Conservation (phyloP, 2,113 vertebrate species). For the Tautogolabrus adspersus region DNA sequence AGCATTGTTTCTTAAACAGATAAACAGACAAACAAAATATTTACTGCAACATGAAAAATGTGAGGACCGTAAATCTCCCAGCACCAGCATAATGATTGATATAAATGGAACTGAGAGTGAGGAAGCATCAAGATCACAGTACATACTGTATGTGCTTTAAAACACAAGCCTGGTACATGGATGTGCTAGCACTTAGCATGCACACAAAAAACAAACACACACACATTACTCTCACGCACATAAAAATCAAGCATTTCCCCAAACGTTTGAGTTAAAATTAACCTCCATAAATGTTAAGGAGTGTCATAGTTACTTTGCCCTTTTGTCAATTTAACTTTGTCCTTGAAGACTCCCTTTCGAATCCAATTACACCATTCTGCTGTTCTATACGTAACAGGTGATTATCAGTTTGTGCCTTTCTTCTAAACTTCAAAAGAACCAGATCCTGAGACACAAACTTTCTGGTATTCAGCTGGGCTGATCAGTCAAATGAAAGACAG, state of each 20-base stretch:
- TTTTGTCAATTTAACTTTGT: conserved; percentile 39
- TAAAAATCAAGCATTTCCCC: conserved; percentile 44
- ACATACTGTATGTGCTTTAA: conserved; percentile 19
- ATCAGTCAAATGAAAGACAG: conserved; percentile 8
- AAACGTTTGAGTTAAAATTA: conserved; percentile 30
- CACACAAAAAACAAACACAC: conserved; percentile 17
- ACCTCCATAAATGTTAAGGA: conserved; percentile 43
- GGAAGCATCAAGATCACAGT: conserved; percentile 11
- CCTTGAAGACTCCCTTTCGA: background rate
- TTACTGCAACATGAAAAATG: conserved; percentile 6
- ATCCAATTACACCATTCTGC: background rate
- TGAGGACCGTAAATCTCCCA: conserved; percentile 26
- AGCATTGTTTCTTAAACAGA: conserved; percentile 48
- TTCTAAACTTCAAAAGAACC: background rate
- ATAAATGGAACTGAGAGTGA: conserved; percentile 38
- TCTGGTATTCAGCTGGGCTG: background rate
- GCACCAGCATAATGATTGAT: conserved; percentile 48
- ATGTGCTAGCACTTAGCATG: conserved; percentile 8
- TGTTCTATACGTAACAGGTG: background rate
- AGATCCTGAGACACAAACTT: background rate
- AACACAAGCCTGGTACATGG: conserved; percentile 29
- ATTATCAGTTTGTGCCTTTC: conserved; percentile 1
- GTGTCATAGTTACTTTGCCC: conserved; percentile 37
- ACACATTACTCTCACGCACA: conserved; percentile 22
- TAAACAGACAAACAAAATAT: conserved; percentile 48